phyloP scores from a whole-genome alignment of 2,113 vertebrate genomes.

The Pluvialis apricaria region DNA sequence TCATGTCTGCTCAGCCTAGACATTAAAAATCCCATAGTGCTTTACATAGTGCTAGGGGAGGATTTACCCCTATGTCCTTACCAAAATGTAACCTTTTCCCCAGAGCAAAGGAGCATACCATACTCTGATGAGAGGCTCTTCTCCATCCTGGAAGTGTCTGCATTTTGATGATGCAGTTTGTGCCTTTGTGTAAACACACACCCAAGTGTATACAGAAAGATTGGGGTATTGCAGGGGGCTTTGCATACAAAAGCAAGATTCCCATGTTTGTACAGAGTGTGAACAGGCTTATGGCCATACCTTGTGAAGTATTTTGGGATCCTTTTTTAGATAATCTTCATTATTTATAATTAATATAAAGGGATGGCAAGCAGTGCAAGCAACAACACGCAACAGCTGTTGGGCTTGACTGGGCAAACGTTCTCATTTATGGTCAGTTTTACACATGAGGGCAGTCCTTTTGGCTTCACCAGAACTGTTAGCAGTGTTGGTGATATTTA shows the following conservation, averaged over 20 bases:
- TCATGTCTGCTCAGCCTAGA: conserved; percentile 27
- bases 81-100: neutral
- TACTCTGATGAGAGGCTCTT: neutral
- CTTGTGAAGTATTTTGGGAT: neutral
- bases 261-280: neutral
- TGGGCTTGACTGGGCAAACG: neutral
- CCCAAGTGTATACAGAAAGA: neutral
- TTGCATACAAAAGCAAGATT: neutral
- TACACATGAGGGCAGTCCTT: neutral
- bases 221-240: neutral
- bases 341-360: neutral
- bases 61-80: neutral
- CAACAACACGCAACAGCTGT: neutral
- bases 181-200: neutral
- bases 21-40: neutral
- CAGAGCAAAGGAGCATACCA: neutral
- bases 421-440: neutral
- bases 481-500: neutral
- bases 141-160: neutral
- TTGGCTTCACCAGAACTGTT: neutral
- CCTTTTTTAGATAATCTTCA: neutral
- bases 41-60: neutral
- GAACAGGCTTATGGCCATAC: neutral
- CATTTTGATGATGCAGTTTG: neutral
- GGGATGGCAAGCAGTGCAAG: neutral